A percentile compares a stretch with the other conserved stretches of the same genome.
phyloP scores from a whole-genome alignment of 2,797 vertebrate species.

The Eleutherodactylus coqui region DNA sequence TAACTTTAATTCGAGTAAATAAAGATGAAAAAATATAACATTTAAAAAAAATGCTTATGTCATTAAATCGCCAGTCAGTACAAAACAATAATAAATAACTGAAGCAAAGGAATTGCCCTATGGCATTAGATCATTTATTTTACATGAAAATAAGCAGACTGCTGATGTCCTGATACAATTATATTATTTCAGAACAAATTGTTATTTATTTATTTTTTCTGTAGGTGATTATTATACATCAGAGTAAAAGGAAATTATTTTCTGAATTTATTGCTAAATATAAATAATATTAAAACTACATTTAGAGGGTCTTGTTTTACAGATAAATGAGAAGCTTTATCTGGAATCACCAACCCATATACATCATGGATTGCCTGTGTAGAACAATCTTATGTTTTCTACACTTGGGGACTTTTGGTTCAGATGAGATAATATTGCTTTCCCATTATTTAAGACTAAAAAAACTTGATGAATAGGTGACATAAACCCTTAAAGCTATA shows the following conservation, averaged over 20 bases:
- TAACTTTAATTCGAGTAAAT: constrained; percentile 41
- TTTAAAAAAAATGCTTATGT: neutral
- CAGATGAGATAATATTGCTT: neutral
- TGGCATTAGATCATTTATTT: neutral
- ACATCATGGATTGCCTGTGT: no score
- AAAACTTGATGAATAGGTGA: no score
- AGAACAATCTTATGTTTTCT: neutral
- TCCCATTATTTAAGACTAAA: neutral
- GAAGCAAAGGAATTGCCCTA: neutral
- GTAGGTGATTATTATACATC: no score
- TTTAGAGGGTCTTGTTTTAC: neutral
- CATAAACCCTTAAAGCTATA: no score
- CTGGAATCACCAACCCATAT: no score
- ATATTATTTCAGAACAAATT: no score
- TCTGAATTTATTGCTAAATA: no score
- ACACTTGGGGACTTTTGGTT: neutral
- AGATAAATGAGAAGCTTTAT: neutral
- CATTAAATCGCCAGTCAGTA: neutral
- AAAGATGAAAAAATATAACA: neutral
- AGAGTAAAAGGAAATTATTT: no score
- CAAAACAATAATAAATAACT: neutral
- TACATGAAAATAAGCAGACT: neutral
- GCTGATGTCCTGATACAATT: no score
- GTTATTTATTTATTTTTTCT: no score
- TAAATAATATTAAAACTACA: no score